These are phyloP conservation scores for Agriotes lineatus DNA, from an alignment of 2,888 invertebrate species.

Conservation along the genomic window DNA sequence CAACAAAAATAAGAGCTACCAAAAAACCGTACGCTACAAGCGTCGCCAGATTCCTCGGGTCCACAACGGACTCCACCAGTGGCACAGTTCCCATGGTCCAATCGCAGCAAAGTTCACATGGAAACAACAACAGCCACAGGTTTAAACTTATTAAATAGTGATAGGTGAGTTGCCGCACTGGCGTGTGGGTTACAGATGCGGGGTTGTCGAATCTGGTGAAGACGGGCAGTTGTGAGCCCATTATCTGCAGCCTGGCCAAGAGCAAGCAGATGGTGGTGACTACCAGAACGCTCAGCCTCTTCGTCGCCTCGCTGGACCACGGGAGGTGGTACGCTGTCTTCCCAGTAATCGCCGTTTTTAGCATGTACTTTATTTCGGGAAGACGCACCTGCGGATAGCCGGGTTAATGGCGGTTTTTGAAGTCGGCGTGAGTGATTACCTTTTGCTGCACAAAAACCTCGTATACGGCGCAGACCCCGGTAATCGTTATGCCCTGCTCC, in stretches of 20 bases:
- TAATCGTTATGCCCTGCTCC: slow-evolving; percentile 96
- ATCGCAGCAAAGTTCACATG: slow-evolving; percentile 93
- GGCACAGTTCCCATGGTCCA: slow-evolving; percentile 99
- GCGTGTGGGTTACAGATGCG: slow-evolving; percentile 88
- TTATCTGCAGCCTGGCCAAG: slow-evolving; percentile 88
- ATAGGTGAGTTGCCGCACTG: slow-evolving; percentile 90
- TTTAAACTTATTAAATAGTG: slow-evolving; percentile 93
- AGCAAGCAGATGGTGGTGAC: slow-evolving; percentile 84
- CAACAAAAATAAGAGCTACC: slow-evolving; percentile 71
- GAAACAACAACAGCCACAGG: slow-evolving; percentile 89
- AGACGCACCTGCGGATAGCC: slow-evolving; percentile 68
- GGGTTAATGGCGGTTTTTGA: too few species aligned
- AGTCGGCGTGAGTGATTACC: slow-evolving; percentile 67
- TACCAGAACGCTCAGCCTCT: slow-evolving; percentile 83
- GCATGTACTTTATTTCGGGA: slow-evolving; percentile 66
- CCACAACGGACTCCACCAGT: slow-evolving; percentile 82
- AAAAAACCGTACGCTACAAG: slow-evolving; percentile 75
- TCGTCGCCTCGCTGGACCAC: slow-evolving; percentile 78
- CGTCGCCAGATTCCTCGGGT: slow-evolving; percentile 86
- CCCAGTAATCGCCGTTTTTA: slow-evolving; percentile 67
- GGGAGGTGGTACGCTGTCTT: slow-evolving; percentile 69
- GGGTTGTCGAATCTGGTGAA: slow-evolving; percentile 99
- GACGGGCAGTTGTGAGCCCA: slow-evolving; percentile 96
- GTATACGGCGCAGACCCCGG: slow-evolving; percentile 93
- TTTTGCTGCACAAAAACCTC: slow-evolving; percentile 94